Base-by-base conservation (phyloP, 2,888 invertebrate species). In the Rhaphigaster nebulosa region DNA sequence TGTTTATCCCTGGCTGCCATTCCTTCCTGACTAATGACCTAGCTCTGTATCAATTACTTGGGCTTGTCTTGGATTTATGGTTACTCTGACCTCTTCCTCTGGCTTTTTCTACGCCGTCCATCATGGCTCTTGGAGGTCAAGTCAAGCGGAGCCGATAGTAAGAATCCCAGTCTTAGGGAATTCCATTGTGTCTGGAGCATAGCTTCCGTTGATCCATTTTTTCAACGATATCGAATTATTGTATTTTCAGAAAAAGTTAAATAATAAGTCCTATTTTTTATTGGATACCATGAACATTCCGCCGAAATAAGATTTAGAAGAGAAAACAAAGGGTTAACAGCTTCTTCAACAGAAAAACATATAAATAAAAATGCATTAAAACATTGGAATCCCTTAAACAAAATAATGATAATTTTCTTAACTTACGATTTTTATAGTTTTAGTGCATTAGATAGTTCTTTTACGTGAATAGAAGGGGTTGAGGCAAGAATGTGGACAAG, bases 21-120 rank as follows among this genome's bases (percentile, higher is more conserved):
- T 80, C 80, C 41, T 80, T 15, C 6, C 84, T 84, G 84, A 84
- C 84, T 45, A 84, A 84, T 50, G 84, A 84, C 45, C 45, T 15
- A 45, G 45, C 84, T 84, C 84, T 84, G 84, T 84, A 84, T 84
- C 84, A 84, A 84, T 84, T 84, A 84, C 84, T 84, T 50, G 45
- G 26, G 45, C 41, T 50, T 45, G 45, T 84, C 84, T 84, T 84
- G 84, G 84, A 84, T 84, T 84, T 84, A 84, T 45, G 84, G 84
- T 84, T 50, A n/a, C 45, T 50, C 45, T 50, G 45, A 50, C 70
- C 70, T 76, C 84, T 84, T 84, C 84, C n/a, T 84, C 84, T n/a
- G 34, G 84, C 84, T 84, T 45, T 84, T 84, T 50, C 84, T 84
- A 45, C 8, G 70, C 70, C 70, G 70, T 76, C 70, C 70, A 76